These are phyloP conservation scores for Nipponia nippon DNA, from an alignment of 2,113 vertebrate genomes.

Conservation along the genomic window DNA sequence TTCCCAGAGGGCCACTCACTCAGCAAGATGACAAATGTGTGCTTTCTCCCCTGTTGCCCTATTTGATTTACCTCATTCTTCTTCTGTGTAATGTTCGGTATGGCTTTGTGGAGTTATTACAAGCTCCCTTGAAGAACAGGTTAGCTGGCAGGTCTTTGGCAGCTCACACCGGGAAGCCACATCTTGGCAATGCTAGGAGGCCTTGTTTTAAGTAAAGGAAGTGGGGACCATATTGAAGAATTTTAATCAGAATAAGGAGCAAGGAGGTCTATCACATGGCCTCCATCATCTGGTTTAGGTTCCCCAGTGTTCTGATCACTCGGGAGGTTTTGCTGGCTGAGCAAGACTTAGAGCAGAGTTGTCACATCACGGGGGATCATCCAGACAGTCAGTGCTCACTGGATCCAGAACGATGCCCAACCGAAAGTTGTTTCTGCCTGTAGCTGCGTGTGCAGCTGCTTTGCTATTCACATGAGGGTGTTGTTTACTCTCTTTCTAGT, in stretches of 20 bases:
- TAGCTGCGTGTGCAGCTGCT: neutral
- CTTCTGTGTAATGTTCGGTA: neutral
- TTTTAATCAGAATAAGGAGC: neutral
- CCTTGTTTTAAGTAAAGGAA: neutral
- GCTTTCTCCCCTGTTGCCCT: neutral
- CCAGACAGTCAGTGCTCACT: neutral
- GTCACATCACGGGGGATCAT: neutral
- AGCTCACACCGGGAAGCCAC: fast-evolving
- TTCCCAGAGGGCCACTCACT: neutral
- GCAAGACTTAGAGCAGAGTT: neutral
- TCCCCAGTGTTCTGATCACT: neutral
- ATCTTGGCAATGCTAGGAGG: fast-evolving
- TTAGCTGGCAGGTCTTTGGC: neutral
- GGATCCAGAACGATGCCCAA: neutral
- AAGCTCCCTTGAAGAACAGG: neutral
- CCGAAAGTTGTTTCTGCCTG: neutral
- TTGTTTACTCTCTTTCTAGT: neutral
- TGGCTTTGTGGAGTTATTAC: neutral
- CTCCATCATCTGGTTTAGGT: neutral
- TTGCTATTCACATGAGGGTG: neutral
- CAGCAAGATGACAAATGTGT: neutral
- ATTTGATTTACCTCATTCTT: neutral
- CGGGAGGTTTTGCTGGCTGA: neutral
- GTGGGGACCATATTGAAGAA: neutral
- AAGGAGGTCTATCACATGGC: neutral